A percentile compares a stretch with the other conserved stretches of the same genome.
Conservation (phyloP, 2,113 vertebrate species). For the Hiodon alosoides region DNA sequence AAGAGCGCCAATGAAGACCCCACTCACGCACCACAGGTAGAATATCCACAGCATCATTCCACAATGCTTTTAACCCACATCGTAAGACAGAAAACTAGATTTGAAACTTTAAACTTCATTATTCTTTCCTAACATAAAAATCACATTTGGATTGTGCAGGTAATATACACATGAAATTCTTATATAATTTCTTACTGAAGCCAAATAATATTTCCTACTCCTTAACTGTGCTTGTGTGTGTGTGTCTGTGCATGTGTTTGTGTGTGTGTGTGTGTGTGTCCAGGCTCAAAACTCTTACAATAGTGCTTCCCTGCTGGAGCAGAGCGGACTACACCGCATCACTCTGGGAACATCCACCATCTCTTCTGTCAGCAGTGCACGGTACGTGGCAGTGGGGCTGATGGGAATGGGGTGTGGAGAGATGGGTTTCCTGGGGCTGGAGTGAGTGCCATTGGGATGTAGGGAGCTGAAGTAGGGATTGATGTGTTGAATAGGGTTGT, state of each 20-base stretch:
- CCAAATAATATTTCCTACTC: no score
- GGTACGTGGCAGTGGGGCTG: constrained; percentile 75
- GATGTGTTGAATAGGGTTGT: background rate
- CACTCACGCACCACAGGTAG: constrained; percentile 65
- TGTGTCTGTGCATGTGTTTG: no score
- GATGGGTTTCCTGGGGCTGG: constrained; percentile 44
- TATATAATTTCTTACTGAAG: no score
- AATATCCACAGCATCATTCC: constrained; percentile 23
- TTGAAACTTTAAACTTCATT: no score
- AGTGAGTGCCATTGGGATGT: background rate
- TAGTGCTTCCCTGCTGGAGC: constrained; percentile 88
- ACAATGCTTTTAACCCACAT: constrained; percentile 22
- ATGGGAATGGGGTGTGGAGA: constrained; percentile 29
- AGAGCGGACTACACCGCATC: constrained; percentile 95
- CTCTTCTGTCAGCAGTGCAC: constrained; percentile 94
- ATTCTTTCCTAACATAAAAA: no score
- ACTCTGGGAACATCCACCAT: constrained; percentile 93
- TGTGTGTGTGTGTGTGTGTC: background rate
- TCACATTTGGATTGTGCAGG: no score
- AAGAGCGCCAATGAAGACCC: constrained; percentile 79
- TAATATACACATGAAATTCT: no score
- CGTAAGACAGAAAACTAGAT: no score
- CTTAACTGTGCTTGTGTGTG: no score
- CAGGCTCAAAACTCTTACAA: constrained; percentile 87
- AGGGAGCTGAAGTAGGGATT: background rate